Percentiles rank a stretch among this genome's conserved stretches.
Conservation (phyloP, 2,113 vertebrate genomes). For the Nesogale talazaci region DNA sequence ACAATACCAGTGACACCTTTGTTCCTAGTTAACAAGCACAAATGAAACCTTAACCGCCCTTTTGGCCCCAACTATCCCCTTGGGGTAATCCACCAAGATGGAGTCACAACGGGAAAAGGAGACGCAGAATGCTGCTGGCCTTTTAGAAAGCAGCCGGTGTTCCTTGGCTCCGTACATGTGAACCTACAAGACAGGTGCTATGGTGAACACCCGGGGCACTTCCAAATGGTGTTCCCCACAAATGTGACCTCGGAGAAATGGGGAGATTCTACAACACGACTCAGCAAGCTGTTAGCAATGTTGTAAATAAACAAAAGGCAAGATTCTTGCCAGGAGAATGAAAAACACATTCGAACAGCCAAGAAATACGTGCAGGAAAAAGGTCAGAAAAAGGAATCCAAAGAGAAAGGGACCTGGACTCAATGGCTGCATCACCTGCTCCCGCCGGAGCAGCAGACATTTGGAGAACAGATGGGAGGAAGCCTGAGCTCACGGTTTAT, state of each 20-base stretch:
- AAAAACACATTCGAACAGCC: neutral
- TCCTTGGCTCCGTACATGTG: neutral
- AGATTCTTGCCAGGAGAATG: neutral
- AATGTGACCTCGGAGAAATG: neutral
- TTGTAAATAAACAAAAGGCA: neutral
- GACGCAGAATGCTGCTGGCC: neutral
- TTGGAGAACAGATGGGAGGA: neutral
- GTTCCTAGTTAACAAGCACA: neutral
- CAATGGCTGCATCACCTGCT: neutral
- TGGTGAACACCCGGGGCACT: neutral
- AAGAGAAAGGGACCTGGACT: neutral
- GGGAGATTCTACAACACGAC: neutral
- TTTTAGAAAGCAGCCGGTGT: neutral
- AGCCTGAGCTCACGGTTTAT: neutral
- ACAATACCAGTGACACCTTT: neutral
- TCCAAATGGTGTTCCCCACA: neutral
- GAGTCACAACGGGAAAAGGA: neutral
- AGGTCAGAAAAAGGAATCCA: neutral
- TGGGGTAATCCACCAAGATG: neutral
- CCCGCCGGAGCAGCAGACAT: neutral
- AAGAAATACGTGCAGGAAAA: neutral
- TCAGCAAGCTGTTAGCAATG: neutral
- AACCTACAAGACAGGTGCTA: neutral
- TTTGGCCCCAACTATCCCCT: neutral
- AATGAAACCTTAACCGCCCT: neutral